Conservation (phyloP, 1,140 invertebrate species). For the Pogonomyrmex barbatus region DNA sequence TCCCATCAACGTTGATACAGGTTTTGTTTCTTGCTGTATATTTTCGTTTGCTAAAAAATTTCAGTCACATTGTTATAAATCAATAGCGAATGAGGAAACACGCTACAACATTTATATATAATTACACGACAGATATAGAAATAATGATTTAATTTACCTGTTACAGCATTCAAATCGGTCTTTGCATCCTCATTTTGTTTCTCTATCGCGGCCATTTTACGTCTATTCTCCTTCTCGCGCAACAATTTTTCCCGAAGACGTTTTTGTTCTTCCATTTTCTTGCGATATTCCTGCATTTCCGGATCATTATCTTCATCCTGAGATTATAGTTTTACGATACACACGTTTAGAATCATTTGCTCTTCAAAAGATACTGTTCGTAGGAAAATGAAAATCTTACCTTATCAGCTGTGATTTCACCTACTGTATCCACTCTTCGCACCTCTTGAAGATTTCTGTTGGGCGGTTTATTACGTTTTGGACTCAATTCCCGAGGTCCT, state of each 20-base stretch:
- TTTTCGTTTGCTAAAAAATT: conserved; percentile 70
- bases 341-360: background rate
- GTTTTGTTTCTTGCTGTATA: conserved; percentile 70
- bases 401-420: conserved; percentile 55
- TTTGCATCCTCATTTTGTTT: conserved; percentile 79
- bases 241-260: conserved; percentile 87
- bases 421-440: conserved; percentile 61
- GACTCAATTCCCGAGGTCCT: conserved; percentile 65
- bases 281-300: conserved; percentile 88
- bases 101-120: background rate
- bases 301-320: conserved; percentile 87
- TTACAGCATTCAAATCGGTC: conserved; percentile 53
- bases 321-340: background rate
- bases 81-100: background rate
- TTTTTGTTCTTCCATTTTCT: conserved; percentile 90
- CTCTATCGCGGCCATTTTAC: conserved; percentile 87
- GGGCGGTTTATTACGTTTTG: conserved; percentile 73
- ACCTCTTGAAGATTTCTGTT: conserved; percentile 76
- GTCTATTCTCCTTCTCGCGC: conserved; percentile 88
- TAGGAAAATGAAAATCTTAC: conserved; percentile 52
- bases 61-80: background rate
- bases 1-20: conserved; percentile 67
- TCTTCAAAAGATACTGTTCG: background rate
- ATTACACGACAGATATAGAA: background rate
- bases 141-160: conserved; percentile 70